These are phyloP conservation scores for Gasterosteus nipponicus DNA, from an alignment of 2,113 vertebrate species.

Conservation along the genomic window DNA sequence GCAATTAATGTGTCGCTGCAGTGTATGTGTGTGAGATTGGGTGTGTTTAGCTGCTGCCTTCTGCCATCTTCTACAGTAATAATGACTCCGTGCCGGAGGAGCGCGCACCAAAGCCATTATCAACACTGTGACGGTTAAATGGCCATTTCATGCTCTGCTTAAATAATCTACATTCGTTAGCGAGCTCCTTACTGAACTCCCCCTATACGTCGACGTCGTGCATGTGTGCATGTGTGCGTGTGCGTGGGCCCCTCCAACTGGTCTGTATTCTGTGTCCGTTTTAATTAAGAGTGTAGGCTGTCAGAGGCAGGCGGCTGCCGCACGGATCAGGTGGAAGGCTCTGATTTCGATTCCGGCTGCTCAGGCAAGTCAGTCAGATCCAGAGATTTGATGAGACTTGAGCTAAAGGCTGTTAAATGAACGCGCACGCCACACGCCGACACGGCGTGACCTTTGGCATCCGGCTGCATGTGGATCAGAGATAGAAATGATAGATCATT, in stretches of 20 bases:
- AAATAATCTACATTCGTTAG: conserved; percentile 14
- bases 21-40: conserved; percentile 19
- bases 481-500: neutral
- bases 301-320: conserved; percentile 45
- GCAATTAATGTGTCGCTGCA: conserved; percentile 64
- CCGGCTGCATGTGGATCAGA: neutral
- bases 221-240: neutral
- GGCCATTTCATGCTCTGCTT: conserved; percentile 20
- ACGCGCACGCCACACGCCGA: too few relatives aligned
- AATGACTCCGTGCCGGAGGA: conserved; percentile 49
- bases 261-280: conserved; percentile 66
- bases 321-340: conserved; percentile 63
- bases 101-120: conserved; percentile 24
- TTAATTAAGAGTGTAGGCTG: conserved; percentile 75
- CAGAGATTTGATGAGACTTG: conserved; percentile 55
- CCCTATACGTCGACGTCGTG: neutral
- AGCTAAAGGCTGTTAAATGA: conserved; percentile 1
- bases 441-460: neutral
- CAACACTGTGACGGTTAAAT: conserved; percentile 13
- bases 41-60: conserved; percentile 41
- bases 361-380: conserved; percentile 46
- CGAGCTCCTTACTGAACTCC: neutral
- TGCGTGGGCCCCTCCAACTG: neutral
- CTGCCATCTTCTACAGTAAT: conserved; percentile 24
- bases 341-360: conserved; percentile 66